Evolutionary conservation across 2,113 vertebrate genomes (phyloP), one percentile per base, ranked within the genome.

Genomic region (Anthoscopus minutus): DNA sequence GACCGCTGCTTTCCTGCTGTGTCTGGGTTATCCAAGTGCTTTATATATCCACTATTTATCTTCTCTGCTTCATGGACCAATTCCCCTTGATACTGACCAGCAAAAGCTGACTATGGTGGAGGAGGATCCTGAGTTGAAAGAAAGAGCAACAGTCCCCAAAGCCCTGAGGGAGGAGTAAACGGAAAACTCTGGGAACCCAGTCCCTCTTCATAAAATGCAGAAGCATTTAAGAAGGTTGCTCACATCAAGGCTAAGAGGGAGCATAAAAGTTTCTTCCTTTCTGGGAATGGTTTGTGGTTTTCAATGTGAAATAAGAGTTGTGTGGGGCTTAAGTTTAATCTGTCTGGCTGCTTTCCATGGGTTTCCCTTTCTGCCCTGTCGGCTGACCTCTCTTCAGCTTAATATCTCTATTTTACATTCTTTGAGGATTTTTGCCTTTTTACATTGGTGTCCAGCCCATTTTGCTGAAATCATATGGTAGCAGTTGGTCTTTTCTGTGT

Each of bases 281-380:
- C 66, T 0, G 4, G 87, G 60, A 87, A 88, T 31, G 54, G 50
- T 89, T 94, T 96, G 71, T 94, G 71, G 76, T 64, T 95, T 95
- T 89, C 51, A 44, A 17, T 77, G 54, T 93, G 92, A 96, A 97
- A 88, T 81, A 83, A 58, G 81, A 95, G 85, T 92, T 89, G 60
- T 89, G 85, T 93, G 82, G 28, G 57, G 48, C 44, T 96, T 93
- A 93, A 82, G 24, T 77, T 95, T 76, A 83, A 88, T 92, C 56
- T 92, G n/a, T 50, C 51, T 90, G 92, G 44, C 67, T 11, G 3
- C 11, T 94, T 94, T 94, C 79, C 72, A 20, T 64, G 67, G 31
- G 18, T 86, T 96, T 94, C 67, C 65, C 60, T 95, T 94, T 91
- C 79, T 94, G 76, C 64, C 82, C 72, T 60, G 64, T 86, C 12